Conservation (phyloP, 2,113 vertebrate species). For the Chiloscyllium plagiosum region DNA sequence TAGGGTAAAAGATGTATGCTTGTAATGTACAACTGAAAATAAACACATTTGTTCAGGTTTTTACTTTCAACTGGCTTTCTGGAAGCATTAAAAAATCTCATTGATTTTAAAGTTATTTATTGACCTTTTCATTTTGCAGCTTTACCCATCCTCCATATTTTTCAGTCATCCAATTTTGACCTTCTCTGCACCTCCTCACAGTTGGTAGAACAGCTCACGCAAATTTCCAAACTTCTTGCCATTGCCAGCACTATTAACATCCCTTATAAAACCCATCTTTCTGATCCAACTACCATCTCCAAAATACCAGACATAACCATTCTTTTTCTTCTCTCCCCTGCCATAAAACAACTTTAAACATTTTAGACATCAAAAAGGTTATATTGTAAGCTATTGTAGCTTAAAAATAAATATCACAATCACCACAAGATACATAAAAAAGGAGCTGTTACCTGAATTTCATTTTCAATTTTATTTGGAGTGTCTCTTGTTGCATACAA, state of each 20-base stretch:
- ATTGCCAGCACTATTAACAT: background rate
- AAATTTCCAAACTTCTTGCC: background rate
- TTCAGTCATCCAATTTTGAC: background rate
- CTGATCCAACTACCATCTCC: background rate
- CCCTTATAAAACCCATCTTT: background rate
- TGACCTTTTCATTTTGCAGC: background rate
- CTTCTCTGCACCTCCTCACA: background rate
- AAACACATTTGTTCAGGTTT: background rate
- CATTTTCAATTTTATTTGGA: slow-evolving; percentile 69
- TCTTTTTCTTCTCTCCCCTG: background rate
- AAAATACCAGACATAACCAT: background rate
- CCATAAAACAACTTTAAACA: background rate
- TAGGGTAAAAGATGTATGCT: background rate
- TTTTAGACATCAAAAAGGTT: background rate
- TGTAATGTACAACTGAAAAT: background rate
- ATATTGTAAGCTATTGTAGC: background rate
- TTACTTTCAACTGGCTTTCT: background rate
- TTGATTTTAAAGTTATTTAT: background rate
- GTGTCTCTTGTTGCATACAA: slow-evolving; percentile 66
- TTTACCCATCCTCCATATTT: background rate
- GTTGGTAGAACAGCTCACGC: background rate
- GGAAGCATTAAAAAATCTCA: background rate
- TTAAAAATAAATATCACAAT: too few relatives aligned
- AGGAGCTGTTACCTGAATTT: slow-evolving; percentile 70
- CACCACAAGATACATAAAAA: background rate